These are phyloP conservation scores for Physella acuta DNA, from an alignment of 1,140 invertebrate genomes.

Conservation along the genomic window DNA sequence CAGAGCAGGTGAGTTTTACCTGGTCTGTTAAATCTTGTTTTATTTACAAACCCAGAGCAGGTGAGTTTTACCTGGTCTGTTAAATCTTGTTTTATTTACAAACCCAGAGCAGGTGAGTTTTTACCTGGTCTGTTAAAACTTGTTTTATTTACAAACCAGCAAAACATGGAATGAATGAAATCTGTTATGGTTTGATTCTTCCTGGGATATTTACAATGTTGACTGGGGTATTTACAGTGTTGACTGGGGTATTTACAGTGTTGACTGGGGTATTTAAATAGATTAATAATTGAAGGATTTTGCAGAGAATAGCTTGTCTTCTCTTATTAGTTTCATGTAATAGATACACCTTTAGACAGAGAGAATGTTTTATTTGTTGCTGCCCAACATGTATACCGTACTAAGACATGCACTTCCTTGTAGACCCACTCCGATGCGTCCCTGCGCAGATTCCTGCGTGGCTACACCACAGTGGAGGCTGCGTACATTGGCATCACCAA, in stretches of 20 bases:
- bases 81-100: too few species aligned
- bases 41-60: too few species aligned
- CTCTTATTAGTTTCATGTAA: background rate
- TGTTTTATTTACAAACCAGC: too few species aligned
- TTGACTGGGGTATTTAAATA: background rate
- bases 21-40: too few species aligned
- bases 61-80: too few species aligned
- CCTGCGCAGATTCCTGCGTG: slow-evolving; percentile 65
- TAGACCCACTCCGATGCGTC: slow-evolving; percentile 40
- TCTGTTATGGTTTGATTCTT: too few species aligned
- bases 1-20: too few species aligned
- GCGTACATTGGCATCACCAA: slow-evolving; percentile 75
- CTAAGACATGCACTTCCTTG: background rate
- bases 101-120: too few species aligned
- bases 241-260: background rate
- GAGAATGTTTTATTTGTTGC: background rate
- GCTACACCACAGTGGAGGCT: slow-evolving; percentile 71
- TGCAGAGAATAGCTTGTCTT: background rate
- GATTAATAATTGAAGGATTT: background rate
- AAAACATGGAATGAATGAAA: too few species aligned
- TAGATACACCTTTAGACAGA: background rate
- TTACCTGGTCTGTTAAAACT: too few species aligned
- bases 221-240: background rate
- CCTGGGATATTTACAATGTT: too few species aligned
- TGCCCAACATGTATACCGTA: background rate